Evolutionary conservation across 2,797 vertebrate genomes (phyloP).

Genomic region (Dromococcyx pavoninus): DNA sequence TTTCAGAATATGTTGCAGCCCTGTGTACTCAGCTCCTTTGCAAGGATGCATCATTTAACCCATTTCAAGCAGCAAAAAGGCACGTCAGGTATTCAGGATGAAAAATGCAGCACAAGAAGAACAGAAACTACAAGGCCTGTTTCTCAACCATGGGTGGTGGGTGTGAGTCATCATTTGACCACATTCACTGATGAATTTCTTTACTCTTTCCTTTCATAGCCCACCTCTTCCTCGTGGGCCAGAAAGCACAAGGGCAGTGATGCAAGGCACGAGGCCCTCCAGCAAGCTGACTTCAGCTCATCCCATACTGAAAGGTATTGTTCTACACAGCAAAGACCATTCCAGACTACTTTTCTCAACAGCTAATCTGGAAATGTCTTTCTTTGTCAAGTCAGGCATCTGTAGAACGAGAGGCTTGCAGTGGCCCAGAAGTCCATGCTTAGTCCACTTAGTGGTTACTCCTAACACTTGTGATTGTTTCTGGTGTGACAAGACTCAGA

Average conservation of each 20-base stretch:
- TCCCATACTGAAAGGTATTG: slow-evolving; percentile 83
- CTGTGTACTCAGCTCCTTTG: neutral
- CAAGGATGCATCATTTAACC: neutral
- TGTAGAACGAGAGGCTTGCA: too few relatives aligned
- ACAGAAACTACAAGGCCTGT: neutral
- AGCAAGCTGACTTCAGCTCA: slow-evolving; percentile 63
- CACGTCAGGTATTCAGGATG: neutral
- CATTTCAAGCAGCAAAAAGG: neutral
- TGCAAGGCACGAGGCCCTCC: slow-evolving; percentile 55
- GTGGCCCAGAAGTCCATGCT: too few relatives aligned
- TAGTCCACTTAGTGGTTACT: neutral
- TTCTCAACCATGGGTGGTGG: neutral
- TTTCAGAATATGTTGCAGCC: neutral
- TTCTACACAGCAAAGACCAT: neutral
- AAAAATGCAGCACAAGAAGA: neutral
- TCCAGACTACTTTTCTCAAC: neutral
- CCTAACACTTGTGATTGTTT: neutral
- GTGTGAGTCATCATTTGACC: neutral
- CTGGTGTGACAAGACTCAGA: neutral
- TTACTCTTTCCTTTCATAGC: slow-evolving; percentile 25
- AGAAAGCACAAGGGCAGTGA: slow-evolving; percentile 27
- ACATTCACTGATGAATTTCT: neutral
- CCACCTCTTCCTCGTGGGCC: neutral
- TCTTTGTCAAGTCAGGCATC: neutral
- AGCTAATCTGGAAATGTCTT: neutral